These are phyloP conservation scores for Cryptus armator DNA, from an alignment of 2,888 invertebrate species.

Conservation along the genomic window DNA sequence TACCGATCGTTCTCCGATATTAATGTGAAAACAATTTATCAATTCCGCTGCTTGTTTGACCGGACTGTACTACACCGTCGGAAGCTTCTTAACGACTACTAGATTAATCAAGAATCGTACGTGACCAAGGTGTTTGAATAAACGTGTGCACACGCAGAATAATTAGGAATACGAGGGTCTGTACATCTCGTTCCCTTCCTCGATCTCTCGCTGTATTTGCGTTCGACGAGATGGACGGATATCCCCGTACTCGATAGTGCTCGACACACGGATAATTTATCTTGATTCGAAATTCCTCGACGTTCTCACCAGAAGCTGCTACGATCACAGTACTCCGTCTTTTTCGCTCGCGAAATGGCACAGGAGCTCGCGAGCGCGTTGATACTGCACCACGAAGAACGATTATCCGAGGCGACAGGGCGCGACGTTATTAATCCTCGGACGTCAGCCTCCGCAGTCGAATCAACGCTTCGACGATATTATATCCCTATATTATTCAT, in stretches of 20 bases:
- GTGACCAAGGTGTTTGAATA: conserved; percentile 78
- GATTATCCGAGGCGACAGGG: conserved; percentile 59
- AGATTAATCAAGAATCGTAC: conserved; percentile 76
- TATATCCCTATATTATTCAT: conserved; percentile 41
- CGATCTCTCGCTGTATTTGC: conserved; percentile 78
- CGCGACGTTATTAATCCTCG: conserved; percentile 60
- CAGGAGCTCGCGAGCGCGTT: conserved; percentile 37
- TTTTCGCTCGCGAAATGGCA: conserved; percentile 7
- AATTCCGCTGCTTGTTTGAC: neutral
- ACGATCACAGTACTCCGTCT: conserved; percentile 25
- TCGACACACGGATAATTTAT: conserved; percentile 56
- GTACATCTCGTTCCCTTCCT: conserved; percentile 47
- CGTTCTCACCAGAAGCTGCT: conserved; percentile 52
- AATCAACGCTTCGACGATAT: conserved; percentile 52
- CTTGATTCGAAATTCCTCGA: conserved; percentile 64
- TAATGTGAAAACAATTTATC: conserved; percentile 31
- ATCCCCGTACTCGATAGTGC: conserved; percentile 49
- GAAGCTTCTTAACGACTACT: conserved; percentile 73
- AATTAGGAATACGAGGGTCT: conserved; percentile 49
- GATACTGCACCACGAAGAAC: conserved; percentile 36
- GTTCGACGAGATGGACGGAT: conserved; percentile 74
- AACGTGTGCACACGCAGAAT: conserved; percentile 73
- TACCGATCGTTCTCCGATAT: conserved; percentile 23
- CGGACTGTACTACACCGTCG: neutral
- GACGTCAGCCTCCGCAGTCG: conserved; percentile 47